A percentile compares a stretch with the other conserved stretches of the same genome.
Evolutionary conservation across 2,888 invertebrate genomes (phyloP).

Genomic region (Syritta pipiens): DNA sequence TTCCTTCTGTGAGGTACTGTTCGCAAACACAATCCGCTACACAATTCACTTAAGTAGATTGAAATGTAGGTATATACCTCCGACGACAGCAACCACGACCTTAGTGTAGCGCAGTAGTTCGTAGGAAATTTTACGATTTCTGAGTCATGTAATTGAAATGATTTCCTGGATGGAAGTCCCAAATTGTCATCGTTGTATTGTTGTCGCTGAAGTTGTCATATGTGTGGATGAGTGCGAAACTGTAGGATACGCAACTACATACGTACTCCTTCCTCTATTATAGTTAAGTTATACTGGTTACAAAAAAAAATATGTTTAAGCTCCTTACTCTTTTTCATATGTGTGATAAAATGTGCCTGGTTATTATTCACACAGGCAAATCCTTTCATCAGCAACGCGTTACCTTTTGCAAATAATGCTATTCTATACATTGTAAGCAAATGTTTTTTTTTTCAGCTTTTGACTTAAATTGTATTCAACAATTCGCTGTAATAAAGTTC

Average conservation of each 20-base stretch:
- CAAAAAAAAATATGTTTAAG: conserved; percentile 23
- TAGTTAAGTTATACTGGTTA: conserved; percentile 55
- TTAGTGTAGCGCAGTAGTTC: conserved; percentile 34
- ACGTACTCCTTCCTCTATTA: conserved; percentile 36
- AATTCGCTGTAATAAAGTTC: too few relatives aligned
- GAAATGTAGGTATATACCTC: conserved; percentile 53
- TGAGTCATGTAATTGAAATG: conserved; percentile 67
- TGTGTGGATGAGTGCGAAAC: conserved; percentile 1
- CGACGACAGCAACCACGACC: conserved; percentile 49
- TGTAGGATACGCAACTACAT: conserved; percentile 4
- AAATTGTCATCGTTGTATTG: conserved; percentile 50
- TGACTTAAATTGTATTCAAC: too few relatives aligned
- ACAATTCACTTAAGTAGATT: conserved; percentile 70
- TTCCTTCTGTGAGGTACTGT: conserved; percentile 30
- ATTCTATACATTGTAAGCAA: too few relatives aligned
- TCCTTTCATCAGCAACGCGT: too few relatives aligned
- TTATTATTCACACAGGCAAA: conserved; percentile 35
- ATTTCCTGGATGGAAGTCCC: conserved; percentile 55
- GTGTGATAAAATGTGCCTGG: neutral
- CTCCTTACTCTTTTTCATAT: conserved; percentile 17
- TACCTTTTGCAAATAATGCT: too few relatives aligned
- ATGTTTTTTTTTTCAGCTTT: neutral
- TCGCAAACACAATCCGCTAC: conserved; percentile 65
- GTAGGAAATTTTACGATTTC: conserved; percentile 56
- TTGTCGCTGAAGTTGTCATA: conserved; percentile 21